A percentile compares a stretch with the other conserved stretches of the same genome.
Evolutionary conservation across 2,797 vertebrate genomes (phyloP).

Genomic region (Leptatherina wallacei): DNA sequence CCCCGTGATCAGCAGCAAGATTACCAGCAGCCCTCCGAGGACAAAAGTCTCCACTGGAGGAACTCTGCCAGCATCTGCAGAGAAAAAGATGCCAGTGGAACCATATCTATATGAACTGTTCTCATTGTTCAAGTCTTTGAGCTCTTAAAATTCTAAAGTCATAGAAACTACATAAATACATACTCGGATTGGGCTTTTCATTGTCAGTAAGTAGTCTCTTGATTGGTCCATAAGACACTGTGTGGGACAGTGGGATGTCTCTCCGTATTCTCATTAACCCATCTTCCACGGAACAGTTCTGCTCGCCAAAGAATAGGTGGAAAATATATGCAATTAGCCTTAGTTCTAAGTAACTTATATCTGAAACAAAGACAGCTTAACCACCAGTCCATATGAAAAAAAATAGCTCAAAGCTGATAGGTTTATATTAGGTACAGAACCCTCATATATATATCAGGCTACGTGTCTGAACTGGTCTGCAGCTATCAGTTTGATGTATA

Average conservation of each 20-base stretch:
- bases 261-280: conserved; percentile 73
- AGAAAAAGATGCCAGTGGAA: conserved; percentile 5
- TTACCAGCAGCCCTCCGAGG: conserved; percentile 76
- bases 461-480: conserved; percentile 64
- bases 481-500: conserved; percentile 38
- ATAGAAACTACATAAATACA: conserved; percentile 32
- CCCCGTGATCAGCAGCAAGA: conserved; percentile 80
- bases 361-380: conserved; percentile 25
- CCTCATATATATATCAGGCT: conserved; percentile 32
- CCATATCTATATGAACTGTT: conserved; percentile 12
- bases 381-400: conserved; percentile 24
- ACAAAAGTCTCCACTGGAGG: conserved; percentile 81
- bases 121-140: neutral
- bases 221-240: conserved; percentile 81
- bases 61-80: conserved; percentile 66
- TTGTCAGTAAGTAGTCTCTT: conserved; percentile 65
- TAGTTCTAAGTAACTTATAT: neutral
- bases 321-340: neutral
- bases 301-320: conserved; percentile 16
- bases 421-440: conserved; percentile 61
- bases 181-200: conserved; percentile 68
- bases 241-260: conserved; percentile 76
- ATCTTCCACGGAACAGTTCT: conserved; percentile 82
- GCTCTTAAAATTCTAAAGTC: neutral
- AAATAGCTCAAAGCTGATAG: conserved; percentile 25